Conservation (phyloP, 2,888 invertebrate genomes). For the Arrhopalites spinosus region DNA sequence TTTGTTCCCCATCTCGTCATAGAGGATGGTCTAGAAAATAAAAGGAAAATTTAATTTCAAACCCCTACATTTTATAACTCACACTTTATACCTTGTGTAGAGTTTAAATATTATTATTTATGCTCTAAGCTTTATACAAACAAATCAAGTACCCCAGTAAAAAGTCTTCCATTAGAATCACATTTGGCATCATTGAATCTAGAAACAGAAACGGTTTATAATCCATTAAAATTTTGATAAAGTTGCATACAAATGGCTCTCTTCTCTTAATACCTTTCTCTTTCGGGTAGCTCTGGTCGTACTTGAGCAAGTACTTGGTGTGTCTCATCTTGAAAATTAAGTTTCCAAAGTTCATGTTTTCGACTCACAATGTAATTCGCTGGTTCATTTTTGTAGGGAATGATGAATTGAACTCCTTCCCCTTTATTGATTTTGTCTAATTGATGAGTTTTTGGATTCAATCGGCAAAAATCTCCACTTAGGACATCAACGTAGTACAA, state of each 20-base stretch:
- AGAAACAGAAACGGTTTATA: no score
- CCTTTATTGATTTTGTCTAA: slow-evolving; percentile 13
- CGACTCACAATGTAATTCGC: slow-evolving; percentile 31
- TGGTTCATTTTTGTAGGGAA: slow-evolving; percentile 27
- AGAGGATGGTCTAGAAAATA: slow-evolving; percentile 25
- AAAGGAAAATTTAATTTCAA: no score
- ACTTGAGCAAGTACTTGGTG: slow-evolving; percentile 28
- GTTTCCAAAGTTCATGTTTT: slow-evolving; percentile 26
- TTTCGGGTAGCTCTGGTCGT: background rate
- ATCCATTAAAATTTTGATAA: no score
- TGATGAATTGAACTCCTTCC: slow-evolving; percentile 31
- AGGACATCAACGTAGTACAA: slow-evolving; percentile 34
- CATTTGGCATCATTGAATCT: slow-evolving; percentile 43
- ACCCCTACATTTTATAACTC: no score
- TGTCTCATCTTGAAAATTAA: slow-evolving; percentile 24
- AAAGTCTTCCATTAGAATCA: slow-evolving; percentile 37
- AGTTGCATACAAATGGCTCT: background rate
- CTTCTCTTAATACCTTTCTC: background rate
- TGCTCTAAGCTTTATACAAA: no score
- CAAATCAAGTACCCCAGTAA: no score
- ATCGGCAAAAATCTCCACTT: slow-evolving; percentile 14
- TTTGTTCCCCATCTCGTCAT: slow-evolving; percentile 3
- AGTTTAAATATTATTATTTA: background rate
- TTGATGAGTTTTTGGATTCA: slow-evolving; percentile 12
- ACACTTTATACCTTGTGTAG: no score